These are phyloP conservation scores for Drosophila bipectinata DNA, from an alignment of 1,140 invertebrate species.

Conservation along the genomic window DNA sequence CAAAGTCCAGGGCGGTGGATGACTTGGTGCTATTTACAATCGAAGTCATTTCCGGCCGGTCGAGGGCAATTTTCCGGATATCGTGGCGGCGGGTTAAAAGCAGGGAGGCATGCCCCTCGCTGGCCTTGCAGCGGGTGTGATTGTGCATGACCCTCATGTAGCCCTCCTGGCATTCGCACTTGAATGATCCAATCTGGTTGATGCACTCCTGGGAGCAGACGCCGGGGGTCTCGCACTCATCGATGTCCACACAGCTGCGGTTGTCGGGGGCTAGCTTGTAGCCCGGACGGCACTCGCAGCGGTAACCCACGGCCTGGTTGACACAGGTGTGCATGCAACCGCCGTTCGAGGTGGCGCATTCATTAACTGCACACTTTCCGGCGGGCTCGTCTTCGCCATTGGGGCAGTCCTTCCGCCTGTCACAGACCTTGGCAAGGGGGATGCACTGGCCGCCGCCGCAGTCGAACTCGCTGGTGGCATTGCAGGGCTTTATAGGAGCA, in stretches of 20 bases:
- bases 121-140: constrained; percentile 93
- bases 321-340: constrained; percentile 94
- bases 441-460: constrained; percentile 93
- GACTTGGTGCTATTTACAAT: constrained; percentile 94
- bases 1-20: constrained; percentile 94
- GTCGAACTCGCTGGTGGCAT: constrained; percentile 90
- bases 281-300: constrained; percentile 91
- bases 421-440: constrained; percentile 89
- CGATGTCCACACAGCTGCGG: constrained; percentile 93
- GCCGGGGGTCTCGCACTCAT: constrained; percentile 95
- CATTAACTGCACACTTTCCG: constrained; percentile 90
- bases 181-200: constrained; percentile 95
- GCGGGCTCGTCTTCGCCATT: constrained; percentile 92
- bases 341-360: constrained; percentile 92
- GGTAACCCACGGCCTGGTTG: constrained; percentile 90
- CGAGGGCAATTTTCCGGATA: constrained; percentile 94
- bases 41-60: constrained; percentile 94
- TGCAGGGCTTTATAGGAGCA: constrained; percentile 84
- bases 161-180: constrained; percentile 95
- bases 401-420: constrained; percentile 92
- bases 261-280: constrained; percentile 89
- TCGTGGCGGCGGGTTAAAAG: constrained; percentile 93
- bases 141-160: constrained; percentile 94
- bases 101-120: constrained; percentile 93
- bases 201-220: constrained; percentile 96